Evolutionary conservation across 2,888 invertebrate species (phyloP).

Genomic region (Cylloceria caligata): DNA sequence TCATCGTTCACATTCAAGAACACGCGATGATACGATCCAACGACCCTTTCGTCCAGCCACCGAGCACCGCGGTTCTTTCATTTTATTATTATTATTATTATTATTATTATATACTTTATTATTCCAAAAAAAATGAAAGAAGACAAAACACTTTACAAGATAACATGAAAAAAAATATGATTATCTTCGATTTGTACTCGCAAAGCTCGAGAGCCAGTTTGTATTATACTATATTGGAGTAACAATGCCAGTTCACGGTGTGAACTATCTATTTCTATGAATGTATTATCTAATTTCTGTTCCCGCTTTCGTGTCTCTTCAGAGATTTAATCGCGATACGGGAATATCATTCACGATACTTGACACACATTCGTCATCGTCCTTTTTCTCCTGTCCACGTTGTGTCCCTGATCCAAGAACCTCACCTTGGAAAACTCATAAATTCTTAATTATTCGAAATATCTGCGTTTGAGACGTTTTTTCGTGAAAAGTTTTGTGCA

Average conservation of each 20-base stretch:
- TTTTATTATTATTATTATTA: conserved; percentile 65
- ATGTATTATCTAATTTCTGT: conserved; percentile 53
- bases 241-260: conserved; percentile 66
- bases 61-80: conserved; percentile 73
- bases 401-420: conserved; percentile 17
- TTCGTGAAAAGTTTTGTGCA: conserved; percentile 34
- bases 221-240: conserved; percentile 65
- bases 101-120: conserved; percentile 64
- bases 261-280: conserved; percentile 62
- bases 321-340: conserved; percentile 38
- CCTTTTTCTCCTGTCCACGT: no score
- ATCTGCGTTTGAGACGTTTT: conserved; percentile 38
- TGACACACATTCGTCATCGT: conserved; percentile 51
- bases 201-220: conserved; percentile 65
- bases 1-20: conserved; percentile 66
- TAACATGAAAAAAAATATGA: conserved; percentile 21
- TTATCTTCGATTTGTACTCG: conserved; percentile 66
- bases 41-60: conserved; percentile 26
- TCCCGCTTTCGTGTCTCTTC: conserved; percentile 37
- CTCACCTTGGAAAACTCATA: conserved; percentile 66
- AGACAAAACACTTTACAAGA: conserved; percentile 52
- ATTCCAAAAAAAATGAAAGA: conserved; percentile 58
- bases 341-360: conserved; percentile 66
- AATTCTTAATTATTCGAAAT: conserved; percentile 58
- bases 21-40: conserved; percentile 50